A percentile compares a stretch with the other conserved stretches of the same genome.
These are phyloP conservation scores for Lasaia peninsularis DNA, from an alignment of 1,140 invertebrate genomes.

Conservation along the genomic window DNA sequence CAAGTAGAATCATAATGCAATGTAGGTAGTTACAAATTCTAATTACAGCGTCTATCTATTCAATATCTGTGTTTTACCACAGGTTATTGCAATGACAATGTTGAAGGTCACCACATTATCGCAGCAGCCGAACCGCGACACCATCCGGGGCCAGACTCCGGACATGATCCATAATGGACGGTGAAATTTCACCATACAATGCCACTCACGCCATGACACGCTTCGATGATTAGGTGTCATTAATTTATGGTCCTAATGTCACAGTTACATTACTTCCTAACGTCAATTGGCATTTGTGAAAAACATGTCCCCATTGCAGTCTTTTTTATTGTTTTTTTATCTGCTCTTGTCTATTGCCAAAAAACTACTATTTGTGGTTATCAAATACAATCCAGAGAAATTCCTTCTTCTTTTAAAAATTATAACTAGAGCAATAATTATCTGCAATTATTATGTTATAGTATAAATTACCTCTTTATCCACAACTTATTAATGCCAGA, in stretches of 20 bases:
- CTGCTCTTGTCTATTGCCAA: background rate
- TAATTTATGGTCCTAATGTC: slow-evolving; percentile 42
- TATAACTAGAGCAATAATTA: too few species aligned
- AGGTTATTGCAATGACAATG: slow-evolving; percentile 30
- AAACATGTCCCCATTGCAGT: slow-evolving; percentile 1
- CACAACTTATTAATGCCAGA: too few species aligned
- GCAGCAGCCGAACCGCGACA: slow-evolving; percentile 53
- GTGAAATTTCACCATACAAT: slow-evolving; percentile 68
- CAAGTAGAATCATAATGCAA: too few species aligned
- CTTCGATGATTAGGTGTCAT: slow-evolving; percentile 49
- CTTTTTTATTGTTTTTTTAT: background rate
- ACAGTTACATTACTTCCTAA: slow-evolving; percentile 18
- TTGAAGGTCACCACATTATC: slow-evolving; percentile 52
- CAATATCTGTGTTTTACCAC: slow-evolving; percentile 9
- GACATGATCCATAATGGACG: slow-evolving; percentile 44
- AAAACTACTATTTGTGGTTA: slow-evolving; percentile 1
- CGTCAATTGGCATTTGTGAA: slow-evolving; percentile 8
- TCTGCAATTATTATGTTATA: too few species aligned
- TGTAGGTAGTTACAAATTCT: background rate
- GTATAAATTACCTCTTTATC: too few species aligned
- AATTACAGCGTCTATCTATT: background rate
- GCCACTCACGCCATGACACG: slow-evolving; percentile 47
- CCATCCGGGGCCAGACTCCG: slow-evolving; percentile 54
- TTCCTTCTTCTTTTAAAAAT: too few species aligned
- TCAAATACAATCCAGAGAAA: too few species aligned